Percentiles rank a stretch among this genome's conserved stretches.
Evolutionary conservation across 2,888 invertebrate genomes (phyloP).

Genomic region (Coelogynopora nodosa): DNA sequence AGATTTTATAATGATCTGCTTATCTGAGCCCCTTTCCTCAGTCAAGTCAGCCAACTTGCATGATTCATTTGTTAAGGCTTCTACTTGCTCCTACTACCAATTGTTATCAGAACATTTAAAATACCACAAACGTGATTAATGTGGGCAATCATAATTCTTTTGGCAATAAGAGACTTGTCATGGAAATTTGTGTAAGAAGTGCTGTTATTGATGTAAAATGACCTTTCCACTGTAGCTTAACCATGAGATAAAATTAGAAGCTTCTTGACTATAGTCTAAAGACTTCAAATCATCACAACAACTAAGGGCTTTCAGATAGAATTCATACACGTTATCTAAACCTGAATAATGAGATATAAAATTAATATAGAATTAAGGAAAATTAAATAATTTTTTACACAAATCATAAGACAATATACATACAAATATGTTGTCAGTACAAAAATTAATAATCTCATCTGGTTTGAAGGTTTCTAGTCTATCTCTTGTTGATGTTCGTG

Average conservation of each 20-base stretch:
- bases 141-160: neutral
- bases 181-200: neutral
- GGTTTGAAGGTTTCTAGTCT: neutral
- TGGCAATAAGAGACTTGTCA: neutral
- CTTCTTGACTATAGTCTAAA: neutral
- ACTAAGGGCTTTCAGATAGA: neutral
- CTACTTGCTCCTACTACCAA: too few species aligned
- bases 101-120: too few species aligned
- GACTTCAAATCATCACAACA: neutral
- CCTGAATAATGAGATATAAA: neutral
- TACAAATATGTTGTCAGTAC: neutral
- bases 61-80: too few species aligned
- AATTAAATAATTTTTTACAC: neutral
- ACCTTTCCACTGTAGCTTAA: neutral
- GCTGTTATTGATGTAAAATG: neutral
- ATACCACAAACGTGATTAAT: neutral
- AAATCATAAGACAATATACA: too few species aligned
- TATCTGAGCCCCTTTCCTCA: too few species aligned
- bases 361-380: too few species aligned
- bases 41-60: too few species aligned
- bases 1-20: too few species aligned
- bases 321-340: neutral
- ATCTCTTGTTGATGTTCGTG: neutral
- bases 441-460: neutral
- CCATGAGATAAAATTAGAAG: neutral